Base-by-base conservation (phyloP, 2,888 invertebrate genomes). In the Deroplatys truncata region DNA sequence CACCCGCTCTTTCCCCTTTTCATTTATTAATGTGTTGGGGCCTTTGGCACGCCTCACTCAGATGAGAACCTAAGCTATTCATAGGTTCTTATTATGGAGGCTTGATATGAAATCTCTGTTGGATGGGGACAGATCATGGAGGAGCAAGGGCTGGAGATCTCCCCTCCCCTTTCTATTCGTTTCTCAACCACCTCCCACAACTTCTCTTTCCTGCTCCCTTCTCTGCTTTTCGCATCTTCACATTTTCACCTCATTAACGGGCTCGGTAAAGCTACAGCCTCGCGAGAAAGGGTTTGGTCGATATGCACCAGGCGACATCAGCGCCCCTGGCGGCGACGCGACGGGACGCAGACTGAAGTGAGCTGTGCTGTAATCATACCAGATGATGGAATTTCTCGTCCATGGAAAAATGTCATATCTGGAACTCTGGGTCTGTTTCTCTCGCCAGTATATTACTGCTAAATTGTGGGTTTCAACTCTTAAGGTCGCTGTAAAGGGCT, bases 61-160 rank as follows among this genome's bases (percentile, higher is more conserved):
- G 72, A 82, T 86, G 86, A 86, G 86, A 29, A 82, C 86, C 86
- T 86, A 86, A 82, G 86, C 86, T 86, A 86, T 86, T 86, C 86
- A 86, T 86, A 86, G 86, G 86, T 31, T 82, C 86, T 72, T 86
- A 86, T 83, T 87, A 87, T 87, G 28, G 83, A 83, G 56, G 43
- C 82, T 87, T 87, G 87, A 87, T 87, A 87, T 87, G 87, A 87
- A 87, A 87, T 87, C 87, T 87, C 82, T 87, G 87, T 87, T 82
- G 83, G 87, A 82, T 72, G 56, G 56, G 56, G 56, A 72, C 56
- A 72, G 56, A 72, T 72, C 56, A 72, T 25, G 56, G 56, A 72
- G 56, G 56, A 72, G 56, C 56, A 72, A 31, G 86, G 87, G 87
- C 31, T 87, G 87, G 31, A 86, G 82, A 72, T 82, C 86, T 84